Percentiles rank a stretch among this genome's conserved stretches.
Conservation (phyloP, 2,888 invertebrate species). For the Fragum whitleyi region DNA sequence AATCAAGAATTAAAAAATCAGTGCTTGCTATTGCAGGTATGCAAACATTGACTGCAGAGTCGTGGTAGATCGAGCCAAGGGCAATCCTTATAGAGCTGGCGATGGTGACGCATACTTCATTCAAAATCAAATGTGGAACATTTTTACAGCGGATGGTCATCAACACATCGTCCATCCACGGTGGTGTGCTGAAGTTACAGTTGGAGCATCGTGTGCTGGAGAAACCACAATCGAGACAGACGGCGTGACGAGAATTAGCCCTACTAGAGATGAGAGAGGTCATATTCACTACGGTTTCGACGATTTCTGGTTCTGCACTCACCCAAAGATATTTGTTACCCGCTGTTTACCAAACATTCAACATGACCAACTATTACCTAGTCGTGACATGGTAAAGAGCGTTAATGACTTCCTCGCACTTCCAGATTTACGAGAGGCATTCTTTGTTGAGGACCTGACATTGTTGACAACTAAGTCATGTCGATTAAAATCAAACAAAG, state of each 20-base stretch:
- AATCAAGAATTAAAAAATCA: background rate
- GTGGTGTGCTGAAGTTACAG: slow-evolving; percentile 17
- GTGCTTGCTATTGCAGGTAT: slow-evolving; percentile 19
- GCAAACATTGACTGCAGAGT: slow-evolving; percentile 37
- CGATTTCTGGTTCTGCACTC: slow-evolving; percentile 50
- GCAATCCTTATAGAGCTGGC: slow-evolving; percentile 30
- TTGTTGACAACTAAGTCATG: slow-evolving; percentile 23
- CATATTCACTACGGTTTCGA: slow-evolving; percentile 19
- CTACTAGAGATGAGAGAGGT: too few species aligned
- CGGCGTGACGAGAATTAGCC: background rate
- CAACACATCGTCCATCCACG: slow-evolving; percentile 37
- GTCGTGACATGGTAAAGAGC: slow-evolving; percentile 1
- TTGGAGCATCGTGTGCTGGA: slow-evolving; percentile 30
- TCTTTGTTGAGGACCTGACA: background rate
- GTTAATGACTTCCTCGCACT: slow-evolving; percentile 25
- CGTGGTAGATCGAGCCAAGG: slow-evolving; percentile 36
- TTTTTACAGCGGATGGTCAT: slow-evolving; percentile 22
- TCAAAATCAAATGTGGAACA: slow-evolving; percentile 36
- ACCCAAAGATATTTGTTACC: slow-evolving; percentile 37
- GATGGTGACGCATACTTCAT: slow-evolving; percentile 31
- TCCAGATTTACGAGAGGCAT: slow-evolving; percentile 39
- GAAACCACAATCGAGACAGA: slow-evolving; percentile 34
- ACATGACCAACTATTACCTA: slow-evolving; percentile 19
- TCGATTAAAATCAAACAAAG: slow-evolving; percentile 29
- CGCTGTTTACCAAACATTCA: slow-evolving; percentile 35